Conservation (phyloP, 92 coral and sea anemone genomes). For the Zoanthus gigantus region DNA sequence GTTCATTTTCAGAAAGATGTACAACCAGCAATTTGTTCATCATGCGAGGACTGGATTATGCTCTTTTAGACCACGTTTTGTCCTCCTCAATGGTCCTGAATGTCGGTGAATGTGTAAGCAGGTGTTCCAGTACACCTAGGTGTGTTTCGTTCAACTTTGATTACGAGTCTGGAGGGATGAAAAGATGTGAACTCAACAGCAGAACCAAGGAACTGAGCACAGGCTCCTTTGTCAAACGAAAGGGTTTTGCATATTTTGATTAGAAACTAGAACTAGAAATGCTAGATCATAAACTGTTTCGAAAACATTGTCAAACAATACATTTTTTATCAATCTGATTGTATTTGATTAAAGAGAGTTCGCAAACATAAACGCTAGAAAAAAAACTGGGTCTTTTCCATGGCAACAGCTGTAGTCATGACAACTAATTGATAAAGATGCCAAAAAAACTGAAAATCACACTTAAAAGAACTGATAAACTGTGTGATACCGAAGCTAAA, state of each 20-base stretch:
- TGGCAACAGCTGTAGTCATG: too few species aligned
- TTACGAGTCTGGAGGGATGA: neutral
- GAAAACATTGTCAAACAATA: too few species aligned
- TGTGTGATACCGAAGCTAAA: too few species aligned
- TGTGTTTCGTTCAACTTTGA: slow-evolving; percentile 14
- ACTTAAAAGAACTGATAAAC: too few species aligned
- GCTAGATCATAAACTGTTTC: too few species aligned
- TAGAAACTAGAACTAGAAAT: neutral
- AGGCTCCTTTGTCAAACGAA: neutral
- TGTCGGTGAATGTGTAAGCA: slow-evolving; percentile 1
- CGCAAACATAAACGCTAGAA: too few species aligned
- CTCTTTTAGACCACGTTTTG: neutral
- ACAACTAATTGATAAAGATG: too few species aligned
- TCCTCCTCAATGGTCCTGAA: neutral
- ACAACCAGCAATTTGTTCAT: neutral
- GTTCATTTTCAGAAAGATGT: neutral
- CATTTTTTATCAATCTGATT: too few species aligned
- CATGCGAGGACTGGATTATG: slow-evolving; percentile 4
- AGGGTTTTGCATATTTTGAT: slow-evolving; percentile 13
- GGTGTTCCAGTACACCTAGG: neutral
- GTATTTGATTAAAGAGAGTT: too few species aligned
- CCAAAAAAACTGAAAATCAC: too few species aligned
- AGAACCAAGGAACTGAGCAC: neutral
- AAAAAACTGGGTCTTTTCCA: too few species aligned
- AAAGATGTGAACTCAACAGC: neutral